Evolutionary conservation across 2,797 vertebrate genomes (phyloP).

Genomic region (Siniperca obscura): DNA sequence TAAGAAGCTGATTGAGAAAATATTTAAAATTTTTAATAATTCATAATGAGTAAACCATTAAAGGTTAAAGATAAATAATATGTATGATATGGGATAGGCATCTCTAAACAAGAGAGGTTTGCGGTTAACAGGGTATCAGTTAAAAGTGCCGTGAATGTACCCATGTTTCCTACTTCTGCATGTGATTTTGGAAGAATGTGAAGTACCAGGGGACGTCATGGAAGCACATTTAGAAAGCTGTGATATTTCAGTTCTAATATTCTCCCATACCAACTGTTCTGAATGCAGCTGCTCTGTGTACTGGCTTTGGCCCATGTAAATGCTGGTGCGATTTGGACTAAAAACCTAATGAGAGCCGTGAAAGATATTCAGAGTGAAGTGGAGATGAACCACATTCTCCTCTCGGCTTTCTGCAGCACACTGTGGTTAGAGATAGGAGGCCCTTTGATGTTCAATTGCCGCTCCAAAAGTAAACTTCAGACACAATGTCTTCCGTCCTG

Average conservation of each 20-base stretch:
- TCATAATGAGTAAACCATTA: background rate
- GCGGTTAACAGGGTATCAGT: background rate
- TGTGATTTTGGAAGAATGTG: background rate
- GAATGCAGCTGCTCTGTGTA: background rate
- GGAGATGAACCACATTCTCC: conserved; percentile 40
- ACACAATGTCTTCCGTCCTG: conserved; percentile 84
- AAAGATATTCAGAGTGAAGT: conserved; percentile 17
- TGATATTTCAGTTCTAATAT: background rate
- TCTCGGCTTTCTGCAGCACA: conserved; percentile 14
- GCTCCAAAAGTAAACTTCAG: conserved; percentile 80
- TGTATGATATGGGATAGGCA: background rate
- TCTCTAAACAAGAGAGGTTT: background rate
- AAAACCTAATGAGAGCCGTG: conserved; percentile 1
- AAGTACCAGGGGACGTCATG: background rate
- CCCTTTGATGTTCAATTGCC: conserved; percentile 80
- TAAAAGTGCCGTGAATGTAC: too few relatives aligned
- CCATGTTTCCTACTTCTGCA: background rate
- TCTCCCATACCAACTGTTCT: background rate
- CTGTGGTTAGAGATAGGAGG: conserved; percentile 51
- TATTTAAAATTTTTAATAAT: background rate
- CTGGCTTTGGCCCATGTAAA: background rate
- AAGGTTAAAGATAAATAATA: background rate
- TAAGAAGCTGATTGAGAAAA: background rate
- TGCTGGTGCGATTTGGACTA: conserved; percentile 1
- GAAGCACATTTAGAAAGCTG: background rate